phyloP scores from a whole-genome alignment of 2,797 vertebrate species.

The Alfaro cultratus region DNA sequence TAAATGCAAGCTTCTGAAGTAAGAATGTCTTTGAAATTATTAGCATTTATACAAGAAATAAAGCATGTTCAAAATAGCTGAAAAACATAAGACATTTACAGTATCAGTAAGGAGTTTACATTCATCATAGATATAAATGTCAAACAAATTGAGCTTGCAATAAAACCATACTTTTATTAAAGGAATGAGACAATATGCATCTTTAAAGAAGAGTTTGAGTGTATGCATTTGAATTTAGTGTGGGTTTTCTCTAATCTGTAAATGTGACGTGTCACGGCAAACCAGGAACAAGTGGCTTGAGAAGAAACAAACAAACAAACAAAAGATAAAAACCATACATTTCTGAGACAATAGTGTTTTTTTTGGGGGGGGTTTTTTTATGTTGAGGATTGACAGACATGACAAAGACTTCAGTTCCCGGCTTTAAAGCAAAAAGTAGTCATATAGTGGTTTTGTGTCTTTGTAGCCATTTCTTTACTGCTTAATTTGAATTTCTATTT shows the following conservation, averaged over 20 bases:
- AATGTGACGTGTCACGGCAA: too few relatives aligned
- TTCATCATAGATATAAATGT: background rate
- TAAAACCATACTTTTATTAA: background rate
- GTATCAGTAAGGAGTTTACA: background rate
- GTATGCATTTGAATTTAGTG: background rate
- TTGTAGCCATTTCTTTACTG: too few relatives aligned
- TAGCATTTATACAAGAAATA: slow-evolving; percentile 1
- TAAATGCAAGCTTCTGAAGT: background rate
- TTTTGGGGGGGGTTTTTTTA: too few relatives aligned
- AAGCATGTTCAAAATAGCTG: slow-evolving; percentile 3
- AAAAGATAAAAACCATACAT: too few relatives aligned
- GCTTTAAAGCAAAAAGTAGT: too few relatives aligned
- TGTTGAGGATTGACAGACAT: too few relatives aligned
- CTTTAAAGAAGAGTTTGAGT: background rate
- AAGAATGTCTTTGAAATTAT: background rate
- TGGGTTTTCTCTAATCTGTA: background rate
- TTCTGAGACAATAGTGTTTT: too few relatives aligned
- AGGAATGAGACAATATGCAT: background rate
- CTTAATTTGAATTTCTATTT: too few relatives aligned
- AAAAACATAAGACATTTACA: background rate
- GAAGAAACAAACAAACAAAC: too few relatives aligned
- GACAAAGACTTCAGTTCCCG: too few relatives aligned
- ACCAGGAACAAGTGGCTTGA: too few relatives aligned
- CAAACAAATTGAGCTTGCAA: background rate
- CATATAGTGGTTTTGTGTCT: too few relatives aligned